Evolutionary conservation across 2,113 vertebrate genomes (phyloP), one percentile per base, ranked within the genome.

Genomic region (Phainopepla nitens): DNA sequence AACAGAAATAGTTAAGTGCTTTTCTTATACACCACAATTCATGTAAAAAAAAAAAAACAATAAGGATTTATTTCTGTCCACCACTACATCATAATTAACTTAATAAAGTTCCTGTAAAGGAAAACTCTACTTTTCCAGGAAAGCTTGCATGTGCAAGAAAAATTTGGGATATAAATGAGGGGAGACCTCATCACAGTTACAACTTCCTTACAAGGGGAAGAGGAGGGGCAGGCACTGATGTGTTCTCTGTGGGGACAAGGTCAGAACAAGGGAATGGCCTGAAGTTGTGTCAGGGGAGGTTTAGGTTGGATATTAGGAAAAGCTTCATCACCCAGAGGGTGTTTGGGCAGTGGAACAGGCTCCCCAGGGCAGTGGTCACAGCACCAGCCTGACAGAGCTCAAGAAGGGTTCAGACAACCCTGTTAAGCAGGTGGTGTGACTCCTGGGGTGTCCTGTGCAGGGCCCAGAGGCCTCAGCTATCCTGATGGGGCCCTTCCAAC

Each of bases 391-490:
- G 42, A 22, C 5, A 36, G 27, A 57, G 21, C 4, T 15, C 31
- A 42, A 23, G 25, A 49, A 36, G 21, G 2, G 0, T 36, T 44
- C 44, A 50, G 29, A 65, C 10, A n/a, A 6, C 1, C 1, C 9
- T 42, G 2, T 15, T 11, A 9, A 5, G 31, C 42, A 50, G 42
- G 27, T 0, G 14, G 25, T 42, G 66, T 41, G 31, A 41, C 7
- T 41, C 41, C 10, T 15, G 31, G 21, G 27, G 11, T 15, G 36
- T 33, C 12, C 77, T 50, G 0, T 17, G 22, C 58, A 65, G 18
- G 68, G 18, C 6, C 58, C 72, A 22, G 44, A 33, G 36, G 15
- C 33, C 36, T 50, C 29, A 13, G 0, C 39, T 11, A 24, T 33
- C 11, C 27, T 44, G 36, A 31, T 20, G 44, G 3, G 31, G 15